Evolutionary conservation across 2,888 invertebrate genomes (phyloP), one percentile per base, ranked within the genome.

Genomic region (Siphlonurus alternatus): DNA sequence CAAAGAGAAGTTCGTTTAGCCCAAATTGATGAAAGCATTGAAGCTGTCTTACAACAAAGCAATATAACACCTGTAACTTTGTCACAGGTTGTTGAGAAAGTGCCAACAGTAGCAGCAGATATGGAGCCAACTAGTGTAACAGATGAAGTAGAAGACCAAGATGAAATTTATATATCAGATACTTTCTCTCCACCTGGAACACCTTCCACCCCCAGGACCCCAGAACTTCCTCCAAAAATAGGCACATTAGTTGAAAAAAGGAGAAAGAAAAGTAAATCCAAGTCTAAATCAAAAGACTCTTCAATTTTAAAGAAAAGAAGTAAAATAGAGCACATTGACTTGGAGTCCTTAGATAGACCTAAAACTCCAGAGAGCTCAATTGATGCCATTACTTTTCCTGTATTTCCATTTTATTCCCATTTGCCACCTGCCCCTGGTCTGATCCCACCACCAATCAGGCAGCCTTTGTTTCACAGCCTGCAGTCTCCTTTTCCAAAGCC

Each of bases 161-260:
- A 38, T 38, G 66, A 69, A 64, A 65, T 68, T 25, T 67, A 66
- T 59, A 59, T 67, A 18, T 69, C 67, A 65, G 70, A 70, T 67
- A 78, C 79, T 63, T 74, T 76, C 69, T 80, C 80, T 1, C 80
- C 80, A 53, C 79, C 80, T 2, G 80, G 78, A 24, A 80, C 79
- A 1, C 81, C 81, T 0, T 77, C 77, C 23, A 79, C 80, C 15
- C 80, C 82, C 1, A 80, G 78, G 73, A 82, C 81, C 18, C 81
- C 82, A 0, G 82, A 82, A 71, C 73, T 81, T 62, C 76, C 80
- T 73, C 74, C 81, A 71, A 70, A 68, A 84, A 83, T 70, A 80
- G 77, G 70, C 72, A 76, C 53, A 78, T 76, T 68, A 76, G 78
- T 59, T 80, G 79, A 71, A 77, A 76, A 66, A 78, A 78, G 68